Base-by-base conservation (phyloP, 92 coral and sea anemone species). In the Porites cylindrica region DNA sequence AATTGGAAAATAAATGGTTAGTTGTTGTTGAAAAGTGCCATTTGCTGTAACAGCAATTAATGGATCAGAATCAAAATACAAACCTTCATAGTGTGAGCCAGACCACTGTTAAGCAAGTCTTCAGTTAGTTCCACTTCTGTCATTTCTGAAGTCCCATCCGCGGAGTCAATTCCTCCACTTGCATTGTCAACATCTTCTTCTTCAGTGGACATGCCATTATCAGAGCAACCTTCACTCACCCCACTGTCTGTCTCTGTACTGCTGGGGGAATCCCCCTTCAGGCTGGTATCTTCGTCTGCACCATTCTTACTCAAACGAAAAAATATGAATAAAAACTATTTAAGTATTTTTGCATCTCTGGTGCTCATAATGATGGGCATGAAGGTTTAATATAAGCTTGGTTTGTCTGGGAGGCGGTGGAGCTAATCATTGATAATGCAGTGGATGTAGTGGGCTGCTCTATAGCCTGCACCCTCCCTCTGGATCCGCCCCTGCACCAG, bases 171-270 rank as follows among this genome's bases (percentile, higher is more conserved):
- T 21, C 81, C 84, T 9, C 77, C 88, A 64, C 18, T 82, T 10
- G 84, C 70, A 61, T 76, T 70, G 60, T 91, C 97, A 67, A 75
- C 20, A 6, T 95, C 96, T 54, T 97, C 98, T 38, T 97, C 99
- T 66, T 95, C 98, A 71, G 95, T 93, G 11, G 90, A 86, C 24
- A 83, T 83, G 71, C 98, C 94, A 77, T 96, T 96, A 23, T 97
- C 99, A 54, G 98, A 97, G 69, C 88, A 93, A 23, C 96, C 98
- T 78, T 95, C 94, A 78, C 99, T 96, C 3, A 97, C 99, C 1
- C 99, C 98, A 72, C 99, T 97, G 90, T 97, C 99, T 17, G 99
- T 95, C 66, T 97, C 99, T 29, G 96, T 95, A 80, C 98, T 90
- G 60, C 95, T 91, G 0, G 95, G 97, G 79, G 99, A 97, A 64